Percentiles rank a stretch among this genome's conserved stretches.
Conservation (phyloP, 1,140 invertebrate genomes). For the Papilio dardanus region DNA sequence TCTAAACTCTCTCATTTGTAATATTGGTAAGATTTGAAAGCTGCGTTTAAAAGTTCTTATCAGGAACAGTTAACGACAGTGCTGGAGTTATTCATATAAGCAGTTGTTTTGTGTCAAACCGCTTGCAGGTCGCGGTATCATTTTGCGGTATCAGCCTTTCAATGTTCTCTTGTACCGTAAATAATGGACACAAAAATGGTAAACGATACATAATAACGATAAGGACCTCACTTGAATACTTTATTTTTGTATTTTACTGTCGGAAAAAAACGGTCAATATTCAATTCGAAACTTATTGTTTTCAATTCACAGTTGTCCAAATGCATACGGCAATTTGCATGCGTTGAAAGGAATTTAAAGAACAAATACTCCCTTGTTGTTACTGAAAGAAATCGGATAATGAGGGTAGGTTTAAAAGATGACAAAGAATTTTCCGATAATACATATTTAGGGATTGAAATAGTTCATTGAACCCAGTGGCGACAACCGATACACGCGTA, state of each 20-base stretch:
- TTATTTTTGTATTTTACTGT: slow-evolving; percentile 21
- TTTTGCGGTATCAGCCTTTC: slow-evolving; percentile 25
- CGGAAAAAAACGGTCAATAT: slow-evolving; percentile 25
- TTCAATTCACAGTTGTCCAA: slow-evolving; percentile 7
- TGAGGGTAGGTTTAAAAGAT: slow-evolving; percentile 8
- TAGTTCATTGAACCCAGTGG: slow-evolving; percentile 42
- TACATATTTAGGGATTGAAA: slow-evolving; percentile 21
- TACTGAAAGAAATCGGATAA: slow-evolving; percentile 27
- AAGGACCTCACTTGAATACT: slow-evolving; percentile 20
- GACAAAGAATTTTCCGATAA: slow-evolving; percentile 10
- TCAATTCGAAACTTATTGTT: slow-evolving; percentile 15
- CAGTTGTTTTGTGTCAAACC: slow-evolving; percentile 15
- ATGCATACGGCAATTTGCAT: slow-evolving; percentile 16
- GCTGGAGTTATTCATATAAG: background rate
- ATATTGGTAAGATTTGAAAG: too few species aligned
- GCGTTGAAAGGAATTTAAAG: background rate
- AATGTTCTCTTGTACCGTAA: slow-evolving; percentile 13
- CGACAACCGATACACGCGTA: slow-evolving; percentile 42
- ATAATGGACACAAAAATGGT: slow-evolving; percentile 22
- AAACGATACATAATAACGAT: slow-evolving; percentile 20
- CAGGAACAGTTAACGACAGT: too few species aligned
- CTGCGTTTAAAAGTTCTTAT: too few species aligned
- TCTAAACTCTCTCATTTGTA: too few species aligned
- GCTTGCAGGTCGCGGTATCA: background rate
- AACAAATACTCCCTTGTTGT: background rate